Base-by-base conservation (phyloP, 2,113 vertebrate species). In the Phycodurus eques region DNA sequence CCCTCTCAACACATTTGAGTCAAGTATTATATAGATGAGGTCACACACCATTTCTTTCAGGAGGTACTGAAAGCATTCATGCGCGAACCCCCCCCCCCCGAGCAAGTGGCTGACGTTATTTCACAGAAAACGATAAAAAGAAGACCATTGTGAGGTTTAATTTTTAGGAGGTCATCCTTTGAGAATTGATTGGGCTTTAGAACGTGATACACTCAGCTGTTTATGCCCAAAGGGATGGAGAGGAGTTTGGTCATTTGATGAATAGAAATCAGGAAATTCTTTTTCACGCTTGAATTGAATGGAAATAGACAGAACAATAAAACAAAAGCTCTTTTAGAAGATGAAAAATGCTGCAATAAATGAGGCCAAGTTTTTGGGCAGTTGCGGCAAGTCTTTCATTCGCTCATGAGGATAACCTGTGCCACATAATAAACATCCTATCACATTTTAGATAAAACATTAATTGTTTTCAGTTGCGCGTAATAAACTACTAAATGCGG, bases 171-270 rank as follows among this genome's bases (percentile, higher is more conserved):
- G 60, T 43, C 31, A 72, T 53, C 7, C 59, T 54, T 20, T 64
- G 54, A 68, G 46, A 64, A 71, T 75, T 43, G 19, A 79, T 71
- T 5, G 22, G 73, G 20, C 33, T 46, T 33, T 43, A 72, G 64
- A 27, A 19, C 53, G 31, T 71, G 68, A 31, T 39, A 74, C 44
- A 75, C 49, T 46, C 76, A 75, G 73, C 70, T 57, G 64, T 46
- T 65, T 46, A 4, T 27, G 12, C 63, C 42, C 63, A 15, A 22
- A 65, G 67, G 22, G 47, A 66, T 57, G 12, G 27, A 67, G 31
- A 19, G 7, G 12, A 7, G 47, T 7, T 51, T 10, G 14, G 66
- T 35, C 31, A 54, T 20, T 15, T 70, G 44, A 72, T 70, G n/a
- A 74, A 59, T 42, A 39, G 43, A 67, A 65, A 61, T n/a, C 43